These are phyloP conservation scores for Stictocephala bisonia DNA, from an alignment of 2,888 invertebrate species.

Conservation along the genomic window DNA sequence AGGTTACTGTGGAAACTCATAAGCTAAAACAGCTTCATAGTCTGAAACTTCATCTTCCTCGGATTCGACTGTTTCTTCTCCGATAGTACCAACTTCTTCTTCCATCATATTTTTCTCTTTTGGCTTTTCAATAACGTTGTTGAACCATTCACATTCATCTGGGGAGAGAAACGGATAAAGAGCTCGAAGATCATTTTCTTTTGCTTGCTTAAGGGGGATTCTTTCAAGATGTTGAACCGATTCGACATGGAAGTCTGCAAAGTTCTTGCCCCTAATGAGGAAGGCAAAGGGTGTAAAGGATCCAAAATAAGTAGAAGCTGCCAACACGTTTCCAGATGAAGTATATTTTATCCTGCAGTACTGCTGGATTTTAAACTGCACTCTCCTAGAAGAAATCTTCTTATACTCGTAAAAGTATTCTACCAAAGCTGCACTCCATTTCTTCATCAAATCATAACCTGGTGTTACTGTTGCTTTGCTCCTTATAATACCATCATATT, in stretches of 20 bases:
- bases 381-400: neutral
- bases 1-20: too few relatives aligned
- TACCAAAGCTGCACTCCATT: neutral
- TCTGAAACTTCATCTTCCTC: neutral
- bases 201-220: neutral
- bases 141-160: neutral
- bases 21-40: neutral
- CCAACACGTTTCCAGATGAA: neutral
- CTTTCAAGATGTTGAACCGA: neutral
- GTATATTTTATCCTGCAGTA: neutral
- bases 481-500: neutral
- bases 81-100: neutral
- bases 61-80: neutral
- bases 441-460: constrained; percentile 11
- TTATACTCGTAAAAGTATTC: neutral
- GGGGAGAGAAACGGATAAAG: neutral
- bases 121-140: neutral
- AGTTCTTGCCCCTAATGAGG: neutral
- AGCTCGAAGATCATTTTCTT: neutral
- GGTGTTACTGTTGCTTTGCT: neutral
- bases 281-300: neutral
- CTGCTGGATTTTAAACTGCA: constrained; percentile 1
- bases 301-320: neutral
- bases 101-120: neutral
- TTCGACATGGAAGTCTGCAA: neutral